Base-by-base conservation (phyloP, 2,113 vertebrate genomes). In the Apodemus speciosus region DNA sequence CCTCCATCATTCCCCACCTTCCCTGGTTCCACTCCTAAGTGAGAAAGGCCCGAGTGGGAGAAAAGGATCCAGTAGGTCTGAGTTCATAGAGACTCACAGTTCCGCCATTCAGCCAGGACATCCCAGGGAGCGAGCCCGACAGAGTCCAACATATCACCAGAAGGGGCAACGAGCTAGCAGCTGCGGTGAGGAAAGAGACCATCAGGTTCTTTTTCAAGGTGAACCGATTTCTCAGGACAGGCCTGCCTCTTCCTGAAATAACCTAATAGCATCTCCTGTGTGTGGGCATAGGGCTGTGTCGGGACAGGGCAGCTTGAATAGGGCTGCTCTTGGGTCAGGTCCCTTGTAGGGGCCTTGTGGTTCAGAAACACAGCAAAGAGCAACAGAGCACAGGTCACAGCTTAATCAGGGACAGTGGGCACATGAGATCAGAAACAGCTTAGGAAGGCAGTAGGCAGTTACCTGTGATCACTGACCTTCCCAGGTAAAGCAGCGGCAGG, bases 321-420 rank as follows among this genome's bases (percentile, higher is more conserved):
- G 35, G 30, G n/a, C 16, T 27, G 46, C n/a, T 40, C 40, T 76
- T 14, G 38, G 13, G 4, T 75, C 56, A 62, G 15, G 40, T 14
- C 16, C 40, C 38, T 62, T 38, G 2, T 15, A 16, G 9, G 53
- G 38, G 15, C 25, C 3, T 20, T 15, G 2, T 0, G 10, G 38
- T 40, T 16, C 51, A 46, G 53, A 30, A 8, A 46, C 85, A 43
- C 49, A 69, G 32, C 46, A 49, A 43, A 9, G 20, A 43, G 5
- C 9, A 10, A 1, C 1, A 18, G 13, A 46, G 51, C 8, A 6
- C 27, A 20, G n/a, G n/a, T 5, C 35, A 83, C 23, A 20, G 75
- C 18, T 66, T 66, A 30, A 3, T 35, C 2, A 0, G 9, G 11
- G 51, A 25, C 8, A 1, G 58, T 0, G 0, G n/a, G 75, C 18